These are phyloP conservation scores for Melanotaenia duboulayi DNA, from an alignment of 2,113 vertebrate genomes.

Conservation along the genomic window DNA sequence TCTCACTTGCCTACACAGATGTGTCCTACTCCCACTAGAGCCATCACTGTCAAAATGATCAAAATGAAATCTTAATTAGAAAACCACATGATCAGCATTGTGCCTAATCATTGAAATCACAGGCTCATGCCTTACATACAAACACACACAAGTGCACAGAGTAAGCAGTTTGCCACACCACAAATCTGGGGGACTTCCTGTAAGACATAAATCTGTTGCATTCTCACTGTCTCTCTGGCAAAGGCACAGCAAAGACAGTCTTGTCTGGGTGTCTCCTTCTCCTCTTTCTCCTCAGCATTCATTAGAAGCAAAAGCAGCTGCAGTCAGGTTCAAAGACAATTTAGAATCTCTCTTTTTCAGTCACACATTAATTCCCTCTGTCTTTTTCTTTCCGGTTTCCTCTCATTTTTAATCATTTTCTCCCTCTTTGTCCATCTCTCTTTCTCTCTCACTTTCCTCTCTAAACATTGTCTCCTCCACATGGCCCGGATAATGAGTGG, in stretches of 20 bases:
- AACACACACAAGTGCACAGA: slow-evolving; percentile 13
- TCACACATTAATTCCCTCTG: slow-evolving; percentile 58
- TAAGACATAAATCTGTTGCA: slow-evolving; percentile 70
- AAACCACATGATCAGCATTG: slow-evolving; percentile 25
- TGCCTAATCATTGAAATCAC: not conserved
- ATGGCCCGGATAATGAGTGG: slow-evolving; percentile 78
- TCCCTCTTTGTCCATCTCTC: slow-evolving; percentile 37
- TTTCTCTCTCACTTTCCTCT: slow-evolving; percentile 41
- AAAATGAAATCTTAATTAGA: not conserved
- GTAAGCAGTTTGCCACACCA: slow-evolving; percentile 46
- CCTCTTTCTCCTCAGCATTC: slow-evolving; percentile 47
- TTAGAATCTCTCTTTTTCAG: slow-evolving; percentile 64
- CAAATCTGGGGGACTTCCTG: slow-evolving; percentile 70
- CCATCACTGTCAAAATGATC: not conserved
- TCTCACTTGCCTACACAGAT: not conserved
- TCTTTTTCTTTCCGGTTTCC: slow-evolving; percentile 51
- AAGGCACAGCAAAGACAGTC: slow-evolving; percentile 73
- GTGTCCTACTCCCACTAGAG: not conserved
- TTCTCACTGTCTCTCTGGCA: slow-evolving; percentile 29
- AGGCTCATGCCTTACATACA: slow-evolving; percentile 11
- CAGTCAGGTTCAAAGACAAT: slow-evolving; percentile 74
- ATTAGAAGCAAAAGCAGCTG: slow-evolving; percentile 74
- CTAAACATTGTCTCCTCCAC: slow-evolving; percentile 79
- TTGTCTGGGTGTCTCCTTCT: slow-evolving; percentile 66
- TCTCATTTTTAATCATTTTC: slow-evolving; percentile 50